Evolutionary conservation across 35 echinoderm and acorn worm genomes (phyloP).

Genomic region (Hemicentrotus pulcherrimus): DNA sequence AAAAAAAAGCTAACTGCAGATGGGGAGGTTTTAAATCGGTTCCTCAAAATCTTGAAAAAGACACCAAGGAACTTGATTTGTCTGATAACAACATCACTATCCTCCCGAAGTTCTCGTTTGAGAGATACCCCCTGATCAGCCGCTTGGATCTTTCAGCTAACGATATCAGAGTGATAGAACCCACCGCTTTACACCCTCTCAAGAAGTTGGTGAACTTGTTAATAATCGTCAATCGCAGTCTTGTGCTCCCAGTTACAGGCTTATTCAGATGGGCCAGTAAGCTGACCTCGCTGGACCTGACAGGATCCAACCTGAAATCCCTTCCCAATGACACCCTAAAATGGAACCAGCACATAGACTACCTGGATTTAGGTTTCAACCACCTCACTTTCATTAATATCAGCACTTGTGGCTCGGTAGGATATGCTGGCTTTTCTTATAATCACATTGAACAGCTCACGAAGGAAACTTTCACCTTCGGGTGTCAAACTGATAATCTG

Average conservation of each 20-base stretch:
- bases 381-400: neutral
- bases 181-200: neutral
- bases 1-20: neutral
- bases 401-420: neutral
- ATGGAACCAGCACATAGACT: neutral
- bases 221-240: neutral
- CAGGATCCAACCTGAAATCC: neutral
- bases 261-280: neutral
- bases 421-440: neutral
- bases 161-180: neutral
- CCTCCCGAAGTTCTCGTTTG: neutral
- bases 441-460: neutral
- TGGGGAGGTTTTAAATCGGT: neutral
- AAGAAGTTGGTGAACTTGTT: neutral
- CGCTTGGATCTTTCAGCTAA: neutral
- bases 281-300: neutral
- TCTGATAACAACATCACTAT: neutral
- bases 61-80: neutral
- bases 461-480: neutral
- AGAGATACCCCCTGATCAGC: neutral
- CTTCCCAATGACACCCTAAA: neutral
- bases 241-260: neutral
- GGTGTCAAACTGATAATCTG: neutral
- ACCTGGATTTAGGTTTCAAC: neutral
- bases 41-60: neutral